Base-by-base conservation (phyloP, 2,113 vertebrate species). In the Leucopsar rothschildi region DNA sequence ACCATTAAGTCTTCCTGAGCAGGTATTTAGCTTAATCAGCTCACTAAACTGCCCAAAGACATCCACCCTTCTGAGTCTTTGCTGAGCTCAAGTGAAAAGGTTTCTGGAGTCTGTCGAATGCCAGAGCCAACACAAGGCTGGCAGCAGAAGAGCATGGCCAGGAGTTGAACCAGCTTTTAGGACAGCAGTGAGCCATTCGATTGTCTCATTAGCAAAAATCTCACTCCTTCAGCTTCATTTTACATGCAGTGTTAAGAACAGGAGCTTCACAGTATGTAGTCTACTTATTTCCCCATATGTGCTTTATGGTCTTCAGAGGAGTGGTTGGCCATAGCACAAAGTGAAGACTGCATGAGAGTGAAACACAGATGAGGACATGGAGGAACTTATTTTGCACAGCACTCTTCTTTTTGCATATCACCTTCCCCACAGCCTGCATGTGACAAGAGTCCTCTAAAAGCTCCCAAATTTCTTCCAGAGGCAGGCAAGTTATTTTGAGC, bases 171-270 rank as follows among this genome's bases (percentile, higher is more conserved):
- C 80, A 88, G 71, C 80, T 95, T 93, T 88, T 65, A 91, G 63
- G 82, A 71, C 91, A 92, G 64, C 91, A 77, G 64, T 55, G 72
- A 93, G 81, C 50, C 57, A 42, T 86, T 86, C 0, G 2, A 59
- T 61, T 59, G 83, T 88, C 73, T 89, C 60, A 47, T 84, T 92
- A 89, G 77, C 47, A 80, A 78, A 93, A 78, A 1, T 39, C 39
- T 78, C 40, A 9, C 69, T 91, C 86, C 86, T 86, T 35, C 44
- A 78, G 81, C 73, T 94, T 91, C 52, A 71, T 95, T 92, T 84
- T 68, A 44, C 81, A 84, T 89, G 77, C 70, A 71, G 61, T 18
- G 82, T 91, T 64, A 86, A 75, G 90, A 73, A 59, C 42, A 63
- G 81, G 89, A 92, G 69, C 56, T 89, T 84, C 57, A 39, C 90